A percentile compares a stretch with the other conserved stretches of the same genome.
Evolutionary conservation across 2,113 vertebrate species (phyloP).

Genomic region (Gorilla gorilla): DNA sequence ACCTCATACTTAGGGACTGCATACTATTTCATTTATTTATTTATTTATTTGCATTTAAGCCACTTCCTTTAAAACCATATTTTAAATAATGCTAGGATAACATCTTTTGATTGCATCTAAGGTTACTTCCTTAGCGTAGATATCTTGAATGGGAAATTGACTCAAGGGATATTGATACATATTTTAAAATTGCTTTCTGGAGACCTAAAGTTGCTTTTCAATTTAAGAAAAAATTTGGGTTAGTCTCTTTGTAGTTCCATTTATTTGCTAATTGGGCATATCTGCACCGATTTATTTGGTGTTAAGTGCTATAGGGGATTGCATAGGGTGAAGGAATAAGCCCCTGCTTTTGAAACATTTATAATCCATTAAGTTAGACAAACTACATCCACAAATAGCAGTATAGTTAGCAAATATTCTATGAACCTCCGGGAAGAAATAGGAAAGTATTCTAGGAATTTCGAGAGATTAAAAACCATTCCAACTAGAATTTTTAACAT

Average conservation of each 20-base stretch:
- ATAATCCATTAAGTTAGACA: not conserved
- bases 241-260: not conserved
- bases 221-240: not conserved
- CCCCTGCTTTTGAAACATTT: not conserved
- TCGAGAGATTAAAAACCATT: not conserved
- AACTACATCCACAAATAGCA: not conserved
- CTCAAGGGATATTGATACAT: not conserved
- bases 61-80: not conserved
- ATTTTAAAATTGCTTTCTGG: not conserved
- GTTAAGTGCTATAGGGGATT: not conserved
- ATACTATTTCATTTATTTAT: not conserved
- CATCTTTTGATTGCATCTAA: not conserved
- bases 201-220: not conserved
- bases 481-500: not conserved
- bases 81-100: not conserved
- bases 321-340: not conserved
- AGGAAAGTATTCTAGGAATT: not conserved
- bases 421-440: not conserved
- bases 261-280: not conserved
- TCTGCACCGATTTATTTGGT: not conserved
- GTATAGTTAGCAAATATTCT: not conserved
- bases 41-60: too few species aligned
- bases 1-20: not conserved
- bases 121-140: not conserved
- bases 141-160: not conserved